Conservation (phyloP, 2,113 vertebrate species). For the Mustelus asterias region DNA sequence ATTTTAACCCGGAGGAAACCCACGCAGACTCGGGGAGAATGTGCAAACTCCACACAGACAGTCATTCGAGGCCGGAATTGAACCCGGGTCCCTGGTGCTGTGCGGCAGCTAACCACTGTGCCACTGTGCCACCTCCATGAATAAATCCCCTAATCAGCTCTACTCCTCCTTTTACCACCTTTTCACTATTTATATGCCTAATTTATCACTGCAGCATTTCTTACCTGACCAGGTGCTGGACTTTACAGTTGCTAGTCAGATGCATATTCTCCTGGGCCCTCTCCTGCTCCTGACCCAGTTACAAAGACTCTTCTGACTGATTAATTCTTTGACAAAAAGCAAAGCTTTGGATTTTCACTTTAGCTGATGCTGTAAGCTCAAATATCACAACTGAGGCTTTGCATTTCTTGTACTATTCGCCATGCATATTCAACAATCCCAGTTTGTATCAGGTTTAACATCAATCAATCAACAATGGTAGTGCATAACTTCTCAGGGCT, state of each 20-base stretch:
- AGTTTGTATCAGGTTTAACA: neutral
- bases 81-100: too few relatives aligned
- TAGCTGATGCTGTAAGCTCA: neutral
- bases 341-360: neutral
- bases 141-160: neutral
- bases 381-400: neutral
- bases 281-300: neutral
- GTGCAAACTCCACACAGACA: too few relatives aligned
- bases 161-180: neutral
- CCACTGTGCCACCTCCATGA: neutral
- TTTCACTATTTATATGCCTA: neutral
- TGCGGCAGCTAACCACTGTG: too few relatives aligned
- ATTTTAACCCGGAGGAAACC: too few relatives aligned
- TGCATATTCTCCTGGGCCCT: neutral
- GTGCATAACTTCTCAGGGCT: neutral
- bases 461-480: neutral
- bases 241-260: neutral
- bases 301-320: neutral
- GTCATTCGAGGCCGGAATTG: too few relatives aligned
- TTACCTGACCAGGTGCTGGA: neutral
- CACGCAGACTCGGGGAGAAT: too few relatives aligned
- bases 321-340: neutral
- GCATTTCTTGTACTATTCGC: neutral
- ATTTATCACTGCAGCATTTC: neutral
- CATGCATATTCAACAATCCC: neutral